A percentile compares a stretch with the other conserved stretches of the same genome.
These are phyloP conservation scores for Cinara cedri DNA, from an alignment of 2,888 invertebrate genomes.

Conservation along the genomic window DNA sequence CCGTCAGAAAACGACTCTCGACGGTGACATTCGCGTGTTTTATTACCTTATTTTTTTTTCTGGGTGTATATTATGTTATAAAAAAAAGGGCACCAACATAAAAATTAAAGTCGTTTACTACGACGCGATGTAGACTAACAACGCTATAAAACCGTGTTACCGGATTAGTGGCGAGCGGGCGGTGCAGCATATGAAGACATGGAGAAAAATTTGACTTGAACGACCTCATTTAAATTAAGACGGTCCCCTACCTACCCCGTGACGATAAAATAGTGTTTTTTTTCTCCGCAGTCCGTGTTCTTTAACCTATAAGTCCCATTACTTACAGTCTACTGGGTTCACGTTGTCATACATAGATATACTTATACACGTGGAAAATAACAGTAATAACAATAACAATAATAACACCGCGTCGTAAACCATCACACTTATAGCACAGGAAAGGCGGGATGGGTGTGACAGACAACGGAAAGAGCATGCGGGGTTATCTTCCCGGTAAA, in stretches of 20 bases:
- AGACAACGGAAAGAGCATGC: background rate
- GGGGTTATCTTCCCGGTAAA: no score
- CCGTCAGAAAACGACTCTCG: constrained; percentile 30
- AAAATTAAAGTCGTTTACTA: constrained; percentile 49
- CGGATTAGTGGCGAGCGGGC: no score
- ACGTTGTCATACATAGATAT: background rate
- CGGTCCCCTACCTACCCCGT: background rate
- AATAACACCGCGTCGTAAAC: constrained; percentile 44
- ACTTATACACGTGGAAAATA: background rate
- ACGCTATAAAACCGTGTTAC: constrained; percentile 20
- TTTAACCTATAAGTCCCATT: background rate
- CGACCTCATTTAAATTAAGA: constrained; percentile 44
- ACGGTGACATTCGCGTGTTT: constrained; percentile 36
- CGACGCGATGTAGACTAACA: background rate
- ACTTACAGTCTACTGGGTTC: constrained; percentile 41
- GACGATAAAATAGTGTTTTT: constrained; percentile 31
- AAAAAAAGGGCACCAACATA: background rate
- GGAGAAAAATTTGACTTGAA: constrained; percentile 13
- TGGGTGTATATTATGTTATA: background rate
- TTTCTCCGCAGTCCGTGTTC: background rate
- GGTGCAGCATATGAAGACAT: no score
- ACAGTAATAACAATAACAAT: constrained; percentile 10
- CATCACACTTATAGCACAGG: constrained; percentile 6
- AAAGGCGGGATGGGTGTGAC: no score
- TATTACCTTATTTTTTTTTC: background rate